A percentile compares a stretch with the other conserved stretches of the same genome.
These are phyloP conservation scores for Tragulus kanchil DNA, from an alignment of 2,113 vertebrate genomes.

Conservation along the genomic window DNA sequence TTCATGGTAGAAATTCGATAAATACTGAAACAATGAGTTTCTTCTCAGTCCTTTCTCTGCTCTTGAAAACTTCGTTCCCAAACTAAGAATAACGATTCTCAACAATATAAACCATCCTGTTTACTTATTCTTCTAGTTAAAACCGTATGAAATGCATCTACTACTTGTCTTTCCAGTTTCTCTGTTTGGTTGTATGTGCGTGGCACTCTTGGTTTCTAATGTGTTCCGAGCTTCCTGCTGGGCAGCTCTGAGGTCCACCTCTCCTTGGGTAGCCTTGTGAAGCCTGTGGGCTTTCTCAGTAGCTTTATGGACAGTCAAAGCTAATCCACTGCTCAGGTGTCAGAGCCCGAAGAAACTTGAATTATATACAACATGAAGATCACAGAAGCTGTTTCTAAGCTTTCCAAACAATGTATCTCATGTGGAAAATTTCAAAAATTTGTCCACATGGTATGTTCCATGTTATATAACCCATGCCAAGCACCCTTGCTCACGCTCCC, in stretches of 20 bases:
- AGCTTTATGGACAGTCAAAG: neutral
- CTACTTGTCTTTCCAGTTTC: neutral
- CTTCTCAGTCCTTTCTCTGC: neutral
- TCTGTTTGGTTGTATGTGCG: neutral
- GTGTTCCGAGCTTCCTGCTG: neutral
- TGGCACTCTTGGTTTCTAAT: neutral
- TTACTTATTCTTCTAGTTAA: neutral
- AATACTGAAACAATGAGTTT: neutral
- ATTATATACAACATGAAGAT: conserved; percentile 55
- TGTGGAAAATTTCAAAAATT: conserved; percentile 59
- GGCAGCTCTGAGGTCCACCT: neutral
- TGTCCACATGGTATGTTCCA: neutral
- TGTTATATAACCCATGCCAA: conserved; percentile 11
- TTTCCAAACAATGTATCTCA: neutral
- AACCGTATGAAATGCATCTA: neutral
- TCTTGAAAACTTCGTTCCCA: neutral
- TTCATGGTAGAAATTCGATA: neutral
- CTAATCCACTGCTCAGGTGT: neutral
- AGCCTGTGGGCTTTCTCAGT: neutral
- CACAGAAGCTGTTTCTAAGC: conserved; percentile 29
- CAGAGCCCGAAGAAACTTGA: conserved; percentile 62
- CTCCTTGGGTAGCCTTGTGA: neutral
- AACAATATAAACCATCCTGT: neutral
- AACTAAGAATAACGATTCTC: neutral
- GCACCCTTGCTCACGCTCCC: conserved; percentile 48